Evolutionary conservation across 2,113 vertebrate genomes (phyloP).

Genomic region (Microtus richardsoni): DNA sequence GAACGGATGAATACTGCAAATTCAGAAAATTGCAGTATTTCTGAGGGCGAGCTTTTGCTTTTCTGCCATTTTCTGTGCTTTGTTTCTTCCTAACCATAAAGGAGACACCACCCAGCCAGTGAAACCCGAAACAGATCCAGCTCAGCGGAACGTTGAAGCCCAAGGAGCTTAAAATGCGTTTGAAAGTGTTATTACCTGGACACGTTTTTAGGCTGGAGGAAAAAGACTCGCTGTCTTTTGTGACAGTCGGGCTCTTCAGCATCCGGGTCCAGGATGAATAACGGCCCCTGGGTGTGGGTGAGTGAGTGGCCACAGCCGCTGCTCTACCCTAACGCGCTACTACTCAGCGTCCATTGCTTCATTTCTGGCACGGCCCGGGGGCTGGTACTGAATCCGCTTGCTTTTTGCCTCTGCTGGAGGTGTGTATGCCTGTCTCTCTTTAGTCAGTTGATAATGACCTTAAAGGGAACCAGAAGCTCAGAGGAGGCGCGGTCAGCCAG

Average conservation of each 20-base stretch:
- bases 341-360: background rate
- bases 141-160: background rate
- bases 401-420: background rate
- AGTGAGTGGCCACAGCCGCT: background rate
- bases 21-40: background rate
- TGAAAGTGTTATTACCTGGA: constrained; percentile 41
- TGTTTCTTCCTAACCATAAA: constrained; percentile 13
- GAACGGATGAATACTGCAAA: background rate
- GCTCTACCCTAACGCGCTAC: background rate
- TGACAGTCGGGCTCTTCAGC: background rate
- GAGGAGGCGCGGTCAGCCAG: background rate
- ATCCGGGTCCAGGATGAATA: background rate
- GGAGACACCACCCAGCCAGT: background rate
- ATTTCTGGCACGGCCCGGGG: background rate
- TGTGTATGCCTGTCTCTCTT: background rate
- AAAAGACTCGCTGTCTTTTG: constrained; percentile 37
- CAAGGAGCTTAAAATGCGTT: constrained; percentile 25
- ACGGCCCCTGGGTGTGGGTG: background rate
- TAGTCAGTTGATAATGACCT: background rate
- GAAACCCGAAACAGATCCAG: background rate
- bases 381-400: background rate
- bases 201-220: constrained; percentile 5
- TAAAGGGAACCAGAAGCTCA: background rate
- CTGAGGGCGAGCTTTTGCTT: background rate
- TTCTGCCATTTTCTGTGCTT: constrained; percentile 12